Percentiles rank a stretch among this genome's conserved stretches.
These are phyloP conservation scores for Chrysemys picta DNA, from an alignment of 2,113 vertebrate genomes.

Conservation along the genomic window DNA sequence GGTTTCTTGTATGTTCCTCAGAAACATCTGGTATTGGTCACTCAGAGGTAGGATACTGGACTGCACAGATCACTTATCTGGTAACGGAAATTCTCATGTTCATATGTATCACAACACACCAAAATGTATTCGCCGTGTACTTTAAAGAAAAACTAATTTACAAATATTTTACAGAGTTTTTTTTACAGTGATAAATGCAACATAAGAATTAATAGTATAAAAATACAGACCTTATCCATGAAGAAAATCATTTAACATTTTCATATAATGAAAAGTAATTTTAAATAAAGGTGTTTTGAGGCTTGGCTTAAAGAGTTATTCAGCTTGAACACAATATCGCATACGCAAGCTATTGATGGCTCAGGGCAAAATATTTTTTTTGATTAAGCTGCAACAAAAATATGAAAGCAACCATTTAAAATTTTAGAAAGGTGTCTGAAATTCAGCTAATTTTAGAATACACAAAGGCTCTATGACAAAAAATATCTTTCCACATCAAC, in stretches of 20 bases:
- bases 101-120: background rate
- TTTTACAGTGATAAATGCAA: background rate
- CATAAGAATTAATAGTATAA: background rate
- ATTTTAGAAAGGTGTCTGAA: background rate
- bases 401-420: background rate
- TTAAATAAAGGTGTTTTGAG: no score
- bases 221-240: background rate
- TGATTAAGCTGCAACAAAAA: background rate
- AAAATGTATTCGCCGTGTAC: no score
- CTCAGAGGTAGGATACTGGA: background rate
- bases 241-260: no score
- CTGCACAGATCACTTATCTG: background rate
- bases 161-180: no score
- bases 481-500: background rate
- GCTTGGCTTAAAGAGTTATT: no score
- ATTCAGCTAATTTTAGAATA: background rate
- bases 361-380: background rate
- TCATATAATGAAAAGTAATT: no score
- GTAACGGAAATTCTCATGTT: background rate
- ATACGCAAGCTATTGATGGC: no score
- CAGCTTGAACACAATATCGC: no score
- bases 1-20: background rate
- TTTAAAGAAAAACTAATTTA: no score
- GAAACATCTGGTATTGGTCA: background rate
- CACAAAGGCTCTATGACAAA: no score